Conservation (phyloP, 2,888 invertebrate genomes). For the Drosophila vallismaia region DNA sequence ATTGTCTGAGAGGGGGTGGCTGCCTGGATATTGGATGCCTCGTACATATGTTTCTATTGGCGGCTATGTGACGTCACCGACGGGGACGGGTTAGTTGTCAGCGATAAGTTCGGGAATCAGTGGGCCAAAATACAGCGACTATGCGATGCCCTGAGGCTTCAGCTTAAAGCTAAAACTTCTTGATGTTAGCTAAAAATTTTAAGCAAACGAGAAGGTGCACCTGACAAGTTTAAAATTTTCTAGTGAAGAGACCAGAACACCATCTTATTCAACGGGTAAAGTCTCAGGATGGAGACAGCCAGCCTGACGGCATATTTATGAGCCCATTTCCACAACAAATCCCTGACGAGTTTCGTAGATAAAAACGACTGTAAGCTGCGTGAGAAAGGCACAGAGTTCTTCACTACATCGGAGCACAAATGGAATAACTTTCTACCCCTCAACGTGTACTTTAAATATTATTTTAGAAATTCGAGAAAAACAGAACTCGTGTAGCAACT, state of each 20-base stretch:
- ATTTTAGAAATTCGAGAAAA: slow-evolving; percentile 29
- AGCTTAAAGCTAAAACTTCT: neutral
- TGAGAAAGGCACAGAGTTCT: slow-evolving; percentile 71
- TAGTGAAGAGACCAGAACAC: neutral
- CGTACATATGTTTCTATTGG: slow-evolving; percentile 48
- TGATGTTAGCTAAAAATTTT: neutral
- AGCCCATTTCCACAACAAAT: slow-evolving; percentile 60
- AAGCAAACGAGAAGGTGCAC: neutral
- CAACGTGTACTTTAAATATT: slow-evolving; percentile 26
- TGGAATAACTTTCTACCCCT: slow-evolving; percentile 20
- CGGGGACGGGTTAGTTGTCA: slow-evolving; percentile 40
- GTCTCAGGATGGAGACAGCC: slow-evolving; percentile 14
- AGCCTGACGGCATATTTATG: slow-evolving; percentile 65
- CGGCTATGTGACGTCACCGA: slow-evolving; percentile 59
- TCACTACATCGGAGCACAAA: slow-evolving; percentile 23
- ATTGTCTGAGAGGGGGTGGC: slow-evolving; percentile 40
- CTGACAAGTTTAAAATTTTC: neutral
- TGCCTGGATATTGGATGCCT: slow-evolving; percentile 18
- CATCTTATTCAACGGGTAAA: slow-evolving; percentile 4
- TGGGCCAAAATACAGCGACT: slow-evolving; percentile 5
- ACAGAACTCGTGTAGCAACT: slow-evolving; percentile 27
- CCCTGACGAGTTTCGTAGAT: slow-evolving; percentile 40
- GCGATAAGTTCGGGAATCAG: slow-evolving; percentile 47
- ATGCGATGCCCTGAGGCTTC: neutral
- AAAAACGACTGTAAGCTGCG: slow-evolving; percentile 60